A percentile compares a stretch with the other conserved stretches of the same genome.
Evolutionary conservation across 2,113 vertebrate species (phyloP).

Genomic region (Aythya baeri): DNA sequence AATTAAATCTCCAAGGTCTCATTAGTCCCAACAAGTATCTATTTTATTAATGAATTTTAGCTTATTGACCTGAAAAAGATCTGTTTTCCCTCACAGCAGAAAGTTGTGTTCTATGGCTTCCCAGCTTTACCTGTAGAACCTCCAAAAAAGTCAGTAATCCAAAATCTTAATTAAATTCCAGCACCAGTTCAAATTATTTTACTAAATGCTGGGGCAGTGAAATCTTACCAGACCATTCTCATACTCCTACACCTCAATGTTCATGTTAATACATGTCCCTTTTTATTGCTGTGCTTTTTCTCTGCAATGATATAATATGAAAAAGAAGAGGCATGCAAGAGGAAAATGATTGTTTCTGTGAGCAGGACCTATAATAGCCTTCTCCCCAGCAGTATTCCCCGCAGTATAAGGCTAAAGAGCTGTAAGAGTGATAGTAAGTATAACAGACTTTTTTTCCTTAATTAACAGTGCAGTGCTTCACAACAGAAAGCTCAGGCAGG

Average conservation of each 20-base stretch:
- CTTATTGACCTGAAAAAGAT: background rate
- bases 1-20: background rate
- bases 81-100: background rate
- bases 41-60: background rate
- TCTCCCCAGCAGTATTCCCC: background rate
- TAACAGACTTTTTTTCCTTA: background rate
- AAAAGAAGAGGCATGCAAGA: background rate
- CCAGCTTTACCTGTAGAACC: background rate
- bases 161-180: constrained; percentile 35
- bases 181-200: background rate
- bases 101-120: background rate
- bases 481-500: constrained; percentile 47
- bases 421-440: background rate
- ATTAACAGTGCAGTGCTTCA: constrained; percentile 29
- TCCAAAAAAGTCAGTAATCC: background rate
- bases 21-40: background rate
- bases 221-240: constrained; percentile 40
- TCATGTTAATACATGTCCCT: constrained; percentile 33
- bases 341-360: background rate
- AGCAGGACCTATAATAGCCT: background rate
- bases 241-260: background rate
- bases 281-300: constrained; percentile 2
- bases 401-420: background rate
- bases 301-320: background rate
- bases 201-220: constrained; percentile 35